These are phyloP conservation scores for Pollenia griseotomentosa DNA, from an alignment of 2,888 invertebrate species.

Conservation along the genomic window DNA sequence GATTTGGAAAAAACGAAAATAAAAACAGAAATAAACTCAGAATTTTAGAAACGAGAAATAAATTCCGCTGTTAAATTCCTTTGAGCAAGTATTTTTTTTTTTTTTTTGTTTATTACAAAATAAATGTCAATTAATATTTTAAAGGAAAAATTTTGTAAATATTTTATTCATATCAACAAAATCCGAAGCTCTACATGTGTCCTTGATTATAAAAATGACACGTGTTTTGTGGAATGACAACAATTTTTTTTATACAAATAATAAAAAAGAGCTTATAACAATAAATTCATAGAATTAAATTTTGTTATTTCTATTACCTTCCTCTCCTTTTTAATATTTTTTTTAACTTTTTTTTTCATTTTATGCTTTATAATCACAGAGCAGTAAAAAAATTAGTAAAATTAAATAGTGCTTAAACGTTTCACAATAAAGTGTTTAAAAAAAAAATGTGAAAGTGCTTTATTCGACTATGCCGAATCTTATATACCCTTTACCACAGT, in stretches of 20 bases:
- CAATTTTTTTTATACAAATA: background rate
- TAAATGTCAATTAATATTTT: constrained; percentile 16
- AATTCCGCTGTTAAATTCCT: background rate
- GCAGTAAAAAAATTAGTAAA: constrained; percentile 28
- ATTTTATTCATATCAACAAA: background rate
- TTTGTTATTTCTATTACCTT: background rate
- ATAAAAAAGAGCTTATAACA: background rate
- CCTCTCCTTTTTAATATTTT: background rate
- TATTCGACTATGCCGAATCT: too few relatives aligned
- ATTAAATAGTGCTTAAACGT: constrained; percentile 12
- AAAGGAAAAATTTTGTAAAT: background rate
- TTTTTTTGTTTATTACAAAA: background rate
- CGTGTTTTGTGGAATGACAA: background rate
- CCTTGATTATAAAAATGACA: background rate
- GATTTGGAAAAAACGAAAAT: constrained; percentile 18
- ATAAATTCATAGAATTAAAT: background rate
- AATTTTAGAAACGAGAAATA: background rate
- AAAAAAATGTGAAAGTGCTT: too few relatives aligned
- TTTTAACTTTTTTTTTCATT: background rate
- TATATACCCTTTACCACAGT: too few relatives aligned
- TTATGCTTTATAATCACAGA: constrained; percentile 34
- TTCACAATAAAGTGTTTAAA: background rate
- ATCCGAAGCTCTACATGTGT: background rate
- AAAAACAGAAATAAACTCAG: background rate
- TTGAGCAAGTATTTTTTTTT: background rate